Evolutionary conservation across 2,888 invertebrate species (phyloP).

Genomic region (Drosophila trichaetosa): DNA sequence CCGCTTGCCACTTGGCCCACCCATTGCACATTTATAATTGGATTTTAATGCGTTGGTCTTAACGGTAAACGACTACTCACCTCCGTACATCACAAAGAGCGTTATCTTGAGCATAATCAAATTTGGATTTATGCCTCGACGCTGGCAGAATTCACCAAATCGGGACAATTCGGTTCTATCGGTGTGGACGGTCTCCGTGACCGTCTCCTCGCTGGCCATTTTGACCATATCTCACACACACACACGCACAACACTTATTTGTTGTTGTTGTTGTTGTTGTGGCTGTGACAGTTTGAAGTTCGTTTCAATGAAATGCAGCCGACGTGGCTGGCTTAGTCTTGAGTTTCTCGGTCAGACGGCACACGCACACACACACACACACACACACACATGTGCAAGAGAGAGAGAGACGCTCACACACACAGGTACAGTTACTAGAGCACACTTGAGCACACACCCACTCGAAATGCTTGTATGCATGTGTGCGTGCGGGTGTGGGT

Average conservation of each 20-base stretch:
- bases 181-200: conserved; percentile 61
- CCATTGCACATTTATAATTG: conserved; percentile 45
- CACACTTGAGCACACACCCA: conserved; percentile 22
- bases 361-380: conserved; percentile 32
- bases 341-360: conserved; percentile 75
- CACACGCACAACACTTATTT: conserved; percentile 1
- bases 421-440: conserved; percentile 81
- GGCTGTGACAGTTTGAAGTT: conserved; percentile 72
- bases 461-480: conserved; percentile 7
- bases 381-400: conserved; percentile 9
- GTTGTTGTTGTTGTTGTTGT: conserved; percentile 10
- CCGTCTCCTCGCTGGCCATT: conserved; percentile 84
- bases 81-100: conserved; percentile 93
- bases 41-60: conserved; percentile 56
- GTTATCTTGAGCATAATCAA: conserved; percentile 93
- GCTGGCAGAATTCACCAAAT: conserved; percentile 84
- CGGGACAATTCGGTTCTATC: conserved; percentile 80
- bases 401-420: conserved; percentile 8
- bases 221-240: conserved; percentile 55
- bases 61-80: conserved; percentile 84
- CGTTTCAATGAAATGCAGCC: conserved; percentile 71
- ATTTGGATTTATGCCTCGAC: conserved; percentile 90
- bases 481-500: background rate
- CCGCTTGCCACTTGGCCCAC: background rate
- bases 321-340: conserved; percentile 53